A percentile compares a stretch with the other conserved stretches of the same genome.
Evolutionary conservation across 2,797 vertebrate species (phyloP).

Genomic region (Tokudaia muenninki): DNA sequence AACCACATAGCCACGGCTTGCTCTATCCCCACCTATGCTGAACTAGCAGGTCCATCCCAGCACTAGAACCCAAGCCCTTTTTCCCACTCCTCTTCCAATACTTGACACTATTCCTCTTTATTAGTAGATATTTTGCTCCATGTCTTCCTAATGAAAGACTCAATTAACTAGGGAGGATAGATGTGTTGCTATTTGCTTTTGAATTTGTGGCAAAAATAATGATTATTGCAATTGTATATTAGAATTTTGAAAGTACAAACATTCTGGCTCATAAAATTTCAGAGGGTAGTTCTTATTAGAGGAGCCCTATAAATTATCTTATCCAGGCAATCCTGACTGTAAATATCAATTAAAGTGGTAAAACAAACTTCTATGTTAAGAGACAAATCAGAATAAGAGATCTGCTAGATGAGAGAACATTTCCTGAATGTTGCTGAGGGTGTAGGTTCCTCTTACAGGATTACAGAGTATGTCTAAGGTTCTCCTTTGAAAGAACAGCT

Average conservation of each 20-base stretch:
- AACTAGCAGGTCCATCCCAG: background rate
- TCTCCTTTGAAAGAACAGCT: background rate
- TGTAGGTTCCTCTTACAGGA: slow-evolving; percentile 2
- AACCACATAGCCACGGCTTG: background rate
- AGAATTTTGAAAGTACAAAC: background rate
- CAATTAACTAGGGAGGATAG: background rate
- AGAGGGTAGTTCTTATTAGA: background rate
- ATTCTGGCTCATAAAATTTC: background rate
- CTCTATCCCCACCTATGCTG: no score
- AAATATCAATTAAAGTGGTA: background rate
- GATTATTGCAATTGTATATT: background rate
- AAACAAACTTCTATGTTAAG: background rate
- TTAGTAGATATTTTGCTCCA: background rate
- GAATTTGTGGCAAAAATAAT: background rate
- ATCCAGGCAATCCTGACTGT: background rate
- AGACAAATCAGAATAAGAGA: background rate
- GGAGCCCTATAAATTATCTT: background rate
- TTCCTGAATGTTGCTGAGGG: background rate
- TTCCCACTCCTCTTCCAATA: background rate
- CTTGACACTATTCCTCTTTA: background rate
- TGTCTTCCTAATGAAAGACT: background rate
- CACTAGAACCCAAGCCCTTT: background rate
- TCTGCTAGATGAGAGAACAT: background rate
- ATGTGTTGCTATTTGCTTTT: background rate
- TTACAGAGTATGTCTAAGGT: background rate